A percentile compares a stretch with the other conserved stretches of the same genome.
phyloP scores from a whole-genome alignment of 2,797 vertebrate genomes.

The Taeniopygia guttata region DNA sequence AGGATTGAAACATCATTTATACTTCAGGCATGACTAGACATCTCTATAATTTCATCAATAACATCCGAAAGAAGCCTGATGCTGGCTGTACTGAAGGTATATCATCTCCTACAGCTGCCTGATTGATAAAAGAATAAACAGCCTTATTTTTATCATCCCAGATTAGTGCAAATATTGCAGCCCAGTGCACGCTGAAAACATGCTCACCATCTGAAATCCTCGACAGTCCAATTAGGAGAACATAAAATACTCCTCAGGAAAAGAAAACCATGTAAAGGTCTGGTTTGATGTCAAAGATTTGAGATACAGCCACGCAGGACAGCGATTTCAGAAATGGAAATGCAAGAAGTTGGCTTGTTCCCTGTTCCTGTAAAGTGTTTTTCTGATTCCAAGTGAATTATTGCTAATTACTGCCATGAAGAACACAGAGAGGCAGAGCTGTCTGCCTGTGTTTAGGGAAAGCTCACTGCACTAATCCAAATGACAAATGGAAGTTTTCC shows the following conservation, averaged over 20 bases:
- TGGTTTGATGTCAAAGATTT: background rate
- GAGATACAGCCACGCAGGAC: background rate
- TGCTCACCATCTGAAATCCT: background rate
- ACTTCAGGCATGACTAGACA: background rate
- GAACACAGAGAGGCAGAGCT: background rate
- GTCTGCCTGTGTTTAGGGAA: slow-evolving; percentile 28
- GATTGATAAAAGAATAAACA: background rate
- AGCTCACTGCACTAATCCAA: slow-evolving; percentile 40
- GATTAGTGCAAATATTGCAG: background rate
- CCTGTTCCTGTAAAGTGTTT: background rate
- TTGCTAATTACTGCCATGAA: slow-evolving; percentile 19
- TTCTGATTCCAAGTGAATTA: slow-evolving; percentile 34
- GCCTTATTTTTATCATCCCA: background rate
- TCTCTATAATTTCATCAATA: background rate
- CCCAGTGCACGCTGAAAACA: background rate
- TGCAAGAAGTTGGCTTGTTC: background rate
- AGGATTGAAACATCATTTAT: background rate
- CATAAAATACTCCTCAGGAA: background rate
- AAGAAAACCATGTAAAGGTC: background rate
- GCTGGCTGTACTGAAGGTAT: background rate
- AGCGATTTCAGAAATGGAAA: background rate
- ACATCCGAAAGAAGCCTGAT: background rate
- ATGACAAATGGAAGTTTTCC: slow-evolving; percentile 59
- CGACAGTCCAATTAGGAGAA: background rate
- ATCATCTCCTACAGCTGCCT: background rate